Base-by-base conservation (phyloP, 2,888 invertebrate species). In the Formica aserva region DNA sequence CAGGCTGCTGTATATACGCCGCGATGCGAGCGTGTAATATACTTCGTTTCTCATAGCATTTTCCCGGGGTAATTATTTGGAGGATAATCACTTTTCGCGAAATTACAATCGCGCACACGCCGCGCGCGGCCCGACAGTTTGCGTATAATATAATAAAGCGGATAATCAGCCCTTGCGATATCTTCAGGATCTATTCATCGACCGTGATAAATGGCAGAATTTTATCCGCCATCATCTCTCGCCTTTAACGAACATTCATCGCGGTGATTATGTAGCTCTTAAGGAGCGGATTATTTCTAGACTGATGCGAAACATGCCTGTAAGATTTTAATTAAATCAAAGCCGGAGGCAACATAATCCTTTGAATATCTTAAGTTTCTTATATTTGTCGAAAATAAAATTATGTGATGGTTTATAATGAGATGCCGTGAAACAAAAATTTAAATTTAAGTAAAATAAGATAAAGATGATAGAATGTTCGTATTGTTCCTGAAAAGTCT, bases 11-110 rank as follows among this genome's bases (percentile, higher is more conserved):
- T 26, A 26, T 26, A 26, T 26, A 26, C 26, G 26, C 1, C 85
- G 57, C 69, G 41, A 74, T 69, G 83, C 80, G 82, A 86, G 78
- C n/a, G n/a, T 67, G 55, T 67, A 81, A 81, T 63, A 74, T 32
- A 67, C 55, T 48, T 83, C 86, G 71, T 87, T 82, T 82, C 57
- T 63, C 66, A 57, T 60, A 48, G 71, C 62, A 76, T 83, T 80
- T 65, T 76, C 76, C 32, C 29, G 62, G 29, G 75, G 80, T 87
- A 86, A 87, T 88, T 60, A 69, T 62, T 57, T n/a, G 60, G 48
- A 18, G 29, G 84, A 78, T 85, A 85, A 87, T 87, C 80, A 84
- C 71, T 84, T 85, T 77, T 52, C 67, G 52, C 72, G 82, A 85
- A 85, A 85, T 82, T 85, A 75, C 82, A 76, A 82, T 82, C 52